phyloP scores from a whole-genome alignment of 2,797 vertebrate genomes.

The Lerista edwardsae region DNA sequence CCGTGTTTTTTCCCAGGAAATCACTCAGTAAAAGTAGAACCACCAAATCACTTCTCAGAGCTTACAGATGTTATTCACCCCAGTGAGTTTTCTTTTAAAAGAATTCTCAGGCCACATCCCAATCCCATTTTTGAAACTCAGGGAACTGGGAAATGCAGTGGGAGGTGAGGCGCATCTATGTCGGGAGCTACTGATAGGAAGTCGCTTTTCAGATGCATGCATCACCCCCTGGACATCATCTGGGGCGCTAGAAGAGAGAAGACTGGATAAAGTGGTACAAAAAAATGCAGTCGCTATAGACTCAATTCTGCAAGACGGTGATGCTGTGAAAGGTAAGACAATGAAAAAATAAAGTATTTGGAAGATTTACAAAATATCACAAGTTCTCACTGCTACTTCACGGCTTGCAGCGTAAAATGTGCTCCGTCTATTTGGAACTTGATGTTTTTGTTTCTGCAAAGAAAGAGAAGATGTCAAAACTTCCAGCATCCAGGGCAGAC shows the following conservation, averaged over 20 bases:
- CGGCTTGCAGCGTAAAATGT: slow-evolving; percentile 58
- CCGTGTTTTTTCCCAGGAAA: background rate
- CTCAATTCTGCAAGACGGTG: slow-evolving; percentile 63
- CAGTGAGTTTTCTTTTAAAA: background rate
- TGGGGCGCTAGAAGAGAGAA: background rate
- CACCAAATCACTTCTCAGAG: background rate
- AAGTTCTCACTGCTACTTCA: slow-evolving; percentile 75
- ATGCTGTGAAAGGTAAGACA: slow-evolving; percentile 78
- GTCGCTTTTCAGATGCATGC: slow-evolving; percentile 3
- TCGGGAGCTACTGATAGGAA: slow-evolving; percentile 22
- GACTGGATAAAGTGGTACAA: slow-evolving; percentile 10
- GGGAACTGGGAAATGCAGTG: background rate
- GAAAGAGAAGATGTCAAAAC: slow-evolving; percentile 49
- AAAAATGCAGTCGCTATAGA: background rate
- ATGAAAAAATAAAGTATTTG: slow-evolving; percentile 85
- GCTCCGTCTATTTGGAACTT: slow-evolving; percentile 69
- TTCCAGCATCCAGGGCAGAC: background rate
- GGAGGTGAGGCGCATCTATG: background rate
- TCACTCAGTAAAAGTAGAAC: background rate
- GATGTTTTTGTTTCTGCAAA: slow-evolving; percentile 76
- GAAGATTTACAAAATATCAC: slow-evolving; percentile 84
- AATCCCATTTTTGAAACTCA: background rate
- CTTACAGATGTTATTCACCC: background rate
- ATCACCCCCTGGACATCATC: background rate
- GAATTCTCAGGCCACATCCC: background rate